Evolutionary conservation across 2,888 invertebrate species (phyloP).

Genomic region (Rugalucina vietnamica): DNA sequence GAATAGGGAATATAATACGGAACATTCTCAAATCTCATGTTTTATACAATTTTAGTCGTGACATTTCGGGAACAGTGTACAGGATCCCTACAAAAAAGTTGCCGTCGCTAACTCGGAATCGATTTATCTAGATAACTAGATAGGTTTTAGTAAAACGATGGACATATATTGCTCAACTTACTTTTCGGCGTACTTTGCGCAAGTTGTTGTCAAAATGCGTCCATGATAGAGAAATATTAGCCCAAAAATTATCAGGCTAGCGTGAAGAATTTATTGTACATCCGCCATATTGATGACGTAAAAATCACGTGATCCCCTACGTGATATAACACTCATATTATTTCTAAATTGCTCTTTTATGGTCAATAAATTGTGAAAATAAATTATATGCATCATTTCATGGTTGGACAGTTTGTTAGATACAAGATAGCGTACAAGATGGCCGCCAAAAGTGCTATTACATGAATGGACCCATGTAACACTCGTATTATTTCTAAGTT

Average conservation of each 20-base stretch:
- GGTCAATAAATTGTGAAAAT: no score
- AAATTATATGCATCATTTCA: no score
- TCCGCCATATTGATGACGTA: background rate
- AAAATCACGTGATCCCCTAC: background rate
- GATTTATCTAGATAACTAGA: background rate
- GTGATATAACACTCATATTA: no score
- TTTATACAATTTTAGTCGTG: background rate
- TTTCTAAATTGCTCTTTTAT: no score
- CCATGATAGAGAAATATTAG: background rate
- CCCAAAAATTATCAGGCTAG: no score
- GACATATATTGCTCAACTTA: background rate
- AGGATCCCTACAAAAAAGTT: no score
- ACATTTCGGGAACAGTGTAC: background rate
- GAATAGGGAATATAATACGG: background rate
- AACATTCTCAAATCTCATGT: background rate
- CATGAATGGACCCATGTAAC: no score
- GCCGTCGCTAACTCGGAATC: background rate
- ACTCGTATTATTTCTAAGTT: no score
- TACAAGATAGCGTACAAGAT: no score
- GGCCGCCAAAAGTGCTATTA: no score
- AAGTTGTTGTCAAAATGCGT: background rate
- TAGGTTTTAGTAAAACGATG: background rate
- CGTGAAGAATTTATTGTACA: no score
- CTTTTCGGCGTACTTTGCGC: background rate
- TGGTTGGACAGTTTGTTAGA: no score